Evolutionary conservation across 2,797 vertebrate genomes (phyloP).

Genomic region (Sternotherus odoratus): DNA sequence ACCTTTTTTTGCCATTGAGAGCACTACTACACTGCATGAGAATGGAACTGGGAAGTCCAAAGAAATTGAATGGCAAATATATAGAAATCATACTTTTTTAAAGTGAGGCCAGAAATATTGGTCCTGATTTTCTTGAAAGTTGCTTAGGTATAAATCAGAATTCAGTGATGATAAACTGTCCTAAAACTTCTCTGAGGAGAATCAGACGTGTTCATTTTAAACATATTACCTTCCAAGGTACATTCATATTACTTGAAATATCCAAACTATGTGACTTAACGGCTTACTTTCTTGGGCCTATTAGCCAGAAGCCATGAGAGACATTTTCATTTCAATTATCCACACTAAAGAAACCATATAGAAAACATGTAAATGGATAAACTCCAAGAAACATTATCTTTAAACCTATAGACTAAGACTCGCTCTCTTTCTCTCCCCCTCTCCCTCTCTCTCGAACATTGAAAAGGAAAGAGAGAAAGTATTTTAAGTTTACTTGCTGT

Average conservation of each 20-base stretch:
- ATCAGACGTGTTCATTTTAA: constrained; percentile 14
- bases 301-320: background rate
- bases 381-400: background rate
- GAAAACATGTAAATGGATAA: background rate
- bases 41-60: background rate
- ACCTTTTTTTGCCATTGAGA: background rate
- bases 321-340: background rate
- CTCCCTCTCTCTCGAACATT: too few relatives aligned
- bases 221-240: background rate
- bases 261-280: background rate
- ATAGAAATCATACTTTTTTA: background rate
- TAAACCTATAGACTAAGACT: background rate
- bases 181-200: background rate
- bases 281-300: background rate
- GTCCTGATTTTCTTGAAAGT: too few relatives aligned
- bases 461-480: background rate
- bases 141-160: background rate
- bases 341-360: background rate
- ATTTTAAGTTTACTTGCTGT: background rate
- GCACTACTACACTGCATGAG: background rate
- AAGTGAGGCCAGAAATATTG: background rate
- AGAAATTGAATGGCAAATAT: background rate
- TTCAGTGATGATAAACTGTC: background rate
- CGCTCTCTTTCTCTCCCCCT: background rate
- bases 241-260: constrained; percentile 29